These are phyloP conservation scores for Aproaerema taeniolella DNA, from an alignment of 2,888 invertebrate species.

Conservation along the genomic window DNA sequence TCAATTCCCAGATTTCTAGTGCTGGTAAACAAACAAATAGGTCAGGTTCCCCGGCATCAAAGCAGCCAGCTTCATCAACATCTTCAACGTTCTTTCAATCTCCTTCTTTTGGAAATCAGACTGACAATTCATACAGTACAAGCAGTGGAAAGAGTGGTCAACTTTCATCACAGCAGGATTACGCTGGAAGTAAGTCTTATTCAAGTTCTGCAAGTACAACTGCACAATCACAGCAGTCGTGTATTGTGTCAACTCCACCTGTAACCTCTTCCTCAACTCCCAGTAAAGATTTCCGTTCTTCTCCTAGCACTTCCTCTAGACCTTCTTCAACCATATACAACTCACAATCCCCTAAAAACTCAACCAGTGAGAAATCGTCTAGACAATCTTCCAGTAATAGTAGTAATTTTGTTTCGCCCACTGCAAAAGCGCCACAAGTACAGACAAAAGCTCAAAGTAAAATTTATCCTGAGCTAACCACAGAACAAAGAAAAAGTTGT, in stretches of 20 bases:
- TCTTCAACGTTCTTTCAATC: constrained; percentile 81
- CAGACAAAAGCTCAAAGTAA: constrained; percentile 88
- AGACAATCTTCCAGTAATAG: constrained; percentile 50
- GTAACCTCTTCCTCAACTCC: constrained; percentile 68
- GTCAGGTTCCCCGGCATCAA: constrained; percentile 74
- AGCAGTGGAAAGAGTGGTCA: constrained; percentile 75
- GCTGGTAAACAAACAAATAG: constrained; percentile 75
- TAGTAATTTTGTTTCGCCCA: constrained; percentile 71
- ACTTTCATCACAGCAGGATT: constrained; percentile 73
- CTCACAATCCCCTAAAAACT: constrained; percentile 59
- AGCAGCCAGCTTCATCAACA: constrained; percentile 70
- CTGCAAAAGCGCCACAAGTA: constrained; percentile 74
- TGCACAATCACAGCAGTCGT: constrained; percentile 82
- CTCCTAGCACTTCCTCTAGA: constrained; percentile 69
- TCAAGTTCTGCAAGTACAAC: constrained; percentile 77
- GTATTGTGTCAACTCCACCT: constrained; percentile 83
- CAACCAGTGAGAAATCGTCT: constrained; percentile 52
- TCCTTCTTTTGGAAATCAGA: constrained; percentile 78
- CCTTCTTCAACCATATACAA: constrained; percentile 62
- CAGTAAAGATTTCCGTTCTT: constrained; percentile 80
- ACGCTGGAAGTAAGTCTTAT: constrained; percentile 78
- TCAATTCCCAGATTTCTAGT: constrained; percentile 80
- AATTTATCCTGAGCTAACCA: constrained; percentile 83
- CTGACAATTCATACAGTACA: constrained; percentile 75
- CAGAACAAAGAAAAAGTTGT: constrained; percentile 75